Base-by-base conservation (phyloP, 2,797 vertebrate species). In the Onychomys arenicola region DNA sequence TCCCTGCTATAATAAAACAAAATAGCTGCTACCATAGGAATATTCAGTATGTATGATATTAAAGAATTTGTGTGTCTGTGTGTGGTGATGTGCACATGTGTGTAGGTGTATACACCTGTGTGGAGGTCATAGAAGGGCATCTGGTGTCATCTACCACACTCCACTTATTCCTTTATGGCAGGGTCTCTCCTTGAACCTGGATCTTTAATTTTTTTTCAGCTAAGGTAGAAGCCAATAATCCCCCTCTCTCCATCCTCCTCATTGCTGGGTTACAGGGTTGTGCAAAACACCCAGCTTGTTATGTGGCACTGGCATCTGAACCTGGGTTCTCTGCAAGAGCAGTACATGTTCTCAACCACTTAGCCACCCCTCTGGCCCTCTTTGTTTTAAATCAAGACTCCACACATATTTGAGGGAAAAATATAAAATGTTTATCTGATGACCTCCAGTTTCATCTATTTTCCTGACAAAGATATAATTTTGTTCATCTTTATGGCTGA, bases 1-100 rank as follows among this genome's bases (percentile, higher is more conserved):
- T 94, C 80, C 73, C 34, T 90, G 87, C 29, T 67, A 23, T 69
- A 90, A 90, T n/a, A 77, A 95, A 96, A 95, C 40, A 67, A 92
- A 96, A 73, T 75, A 93, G 43, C 76, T 32, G 0, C 13, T 80
- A 40, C 55, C 8, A 76, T 13, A 95, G 57, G 65, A 85, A 91
- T 93, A 85, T 59, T 89, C 71, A 69, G 11, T 52, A 73, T 6
- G 1, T 46, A 29, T 86, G 16, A 63, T 49, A 34, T 67, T 49
- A n/a, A 61, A 34, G 63, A 67, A 34, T 43, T 29, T 1, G 29
- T 23, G 29, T 65, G 57, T 83, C 16, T 21, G 6, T 46, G 27
- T 49, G 14, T 59, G 13, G 57, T 43, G 14, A 63, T 63, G 37
- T 46, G 59, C 81, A 43, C 57, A 61, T 32, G 57, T 63, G 9